phyloP scores from a whole-genome alignment of 2,797 vertebrate genomes.

The Glossophaga mutica region DNA sequence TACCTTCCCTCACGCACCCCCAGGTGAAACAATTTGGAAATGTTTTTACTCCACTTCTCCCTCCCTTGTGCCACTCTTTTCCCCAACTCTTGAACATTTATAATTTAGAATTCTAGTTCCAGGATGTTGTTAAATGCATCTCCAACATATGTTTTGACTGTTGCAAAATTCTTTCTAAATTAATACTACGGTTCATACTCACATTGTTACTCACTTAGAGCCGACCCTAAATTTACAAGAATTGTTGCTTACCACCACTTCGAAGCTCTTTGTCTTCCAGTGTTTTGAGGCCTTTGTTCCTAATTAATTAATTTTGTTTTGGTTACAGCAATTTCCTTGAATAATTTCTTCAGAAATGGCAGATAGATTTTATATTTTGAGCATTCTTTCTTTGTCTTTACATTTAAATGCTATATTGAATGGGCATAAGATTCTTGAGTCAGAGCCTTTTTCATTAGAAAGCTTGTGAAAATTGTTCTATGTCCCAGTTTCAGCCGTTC shows the following conservation, averaged over 20 bases:
- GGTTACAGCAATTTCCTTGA: neutral
- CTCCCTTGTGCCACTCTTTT: neutral
- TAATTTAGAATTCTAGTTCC: neutral
- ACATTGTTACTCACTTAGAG: neutral
- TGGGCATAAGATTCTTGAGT: neutral
- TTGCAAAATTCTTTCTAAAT: neutral
- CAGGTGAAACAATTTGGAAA: neutral
- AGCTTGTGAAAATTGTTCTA: neutral
- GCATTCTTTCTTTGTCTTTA: neutral
- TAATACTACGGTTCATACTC: neutral
- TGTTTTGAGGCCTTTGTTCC: conserved; percentile 21
- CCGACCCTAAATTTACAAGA: neutral
- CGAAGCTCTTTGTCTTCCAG: neutral
- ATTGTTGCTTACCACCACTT: neutral
- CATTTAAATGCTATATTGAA: neutral
- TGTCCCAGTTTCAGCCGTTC: neutral
- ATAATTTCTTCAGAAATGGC: neutral
- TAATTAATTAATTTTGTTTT: neutral
- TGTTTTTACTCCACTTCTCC: neutral
- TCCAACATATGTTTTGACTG: neutral
- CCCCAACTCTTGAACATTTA: neutral
- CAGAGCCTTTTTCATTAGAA: neutral
- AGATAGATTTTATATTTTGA: neutral
- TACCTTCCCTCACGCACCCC: neutral
- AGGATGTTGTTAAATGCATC: neutral